phyloP scores from a whole-genome alignment of 2,113 vertebrate species.

The Pseudorhombus dupliciocellatus region DNA sequence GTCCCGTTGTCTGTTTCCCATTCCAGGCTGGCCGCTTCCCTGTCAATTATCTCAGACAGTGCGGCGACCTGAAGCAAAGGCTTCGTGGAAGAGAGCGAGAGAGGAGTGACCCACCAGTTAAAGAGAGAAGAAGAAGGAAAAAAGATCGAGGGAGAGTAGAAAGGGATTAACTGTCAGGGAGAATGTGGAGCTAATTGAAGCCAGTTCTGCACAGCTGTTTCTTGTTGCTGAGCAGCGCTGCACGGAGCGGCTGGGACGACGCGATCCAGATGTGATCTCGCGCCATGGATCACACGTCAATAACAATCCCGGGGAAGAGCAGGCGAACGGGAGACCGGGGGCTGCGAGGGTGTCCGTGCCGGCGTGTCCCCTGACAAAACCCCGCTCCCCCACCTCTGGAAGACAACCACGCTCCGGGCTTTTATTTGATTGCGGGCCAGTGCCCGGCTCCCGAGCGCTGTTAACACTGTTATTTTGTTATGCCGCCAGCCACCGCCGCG shows the following conservation, averaged over 20 bases:
- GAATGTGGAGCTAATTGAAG: constrained; percentile 84
- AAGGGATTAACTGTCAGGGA: constrained; percentile 80
- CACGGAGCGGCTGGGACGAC: constrained; percentile 72
- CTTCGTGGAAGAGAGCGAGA: constrained; percentile 21
- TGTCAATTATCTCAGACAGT: constrained; percentile 63
- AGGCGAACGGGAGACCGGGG: constrained; percentile 72
- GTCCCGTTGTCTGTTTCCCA: constrained; percentile 65
- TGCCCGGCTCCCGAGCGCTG: constrained; percentile 43
- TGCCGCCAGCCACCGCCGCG: constrained; percentile 37
- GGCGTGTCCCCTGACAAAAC: constrained; percentile 50
- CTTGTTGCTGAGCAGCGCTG: constrained; percentile 78
- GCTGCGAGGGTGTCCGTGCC: constrained; percentile 63
- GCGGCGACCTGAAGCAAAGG: constrained; percentile 66
- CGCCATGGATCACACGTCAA: constrained; percentile 68
- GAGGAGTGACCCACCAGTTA: constrained; percentile 66
- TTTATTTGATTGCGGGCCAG: constrained; percentile 53
- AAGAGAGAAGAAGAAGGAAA: constrained; percentile 52
- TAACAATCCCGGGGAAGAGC: constrained; percentile 74
- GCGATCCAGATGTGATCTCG: constrained; percentile 82
- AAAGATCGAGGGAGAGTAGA: constrained; percentile 66
- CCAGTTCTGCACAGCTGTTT: constrained; percentile 84
- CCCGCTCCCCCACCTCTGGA: constrained; percentile 45
- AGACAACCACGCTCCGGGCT: constrained; percentile 38
- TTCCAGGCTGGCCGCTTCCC: constrained; percentile 45
- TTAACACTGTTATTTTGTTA: constrained; percentile 72